phyloP scores from a whole-genome alignment of 2,113 vertebrate species.

The Salminus brasiliensis region DNA sequence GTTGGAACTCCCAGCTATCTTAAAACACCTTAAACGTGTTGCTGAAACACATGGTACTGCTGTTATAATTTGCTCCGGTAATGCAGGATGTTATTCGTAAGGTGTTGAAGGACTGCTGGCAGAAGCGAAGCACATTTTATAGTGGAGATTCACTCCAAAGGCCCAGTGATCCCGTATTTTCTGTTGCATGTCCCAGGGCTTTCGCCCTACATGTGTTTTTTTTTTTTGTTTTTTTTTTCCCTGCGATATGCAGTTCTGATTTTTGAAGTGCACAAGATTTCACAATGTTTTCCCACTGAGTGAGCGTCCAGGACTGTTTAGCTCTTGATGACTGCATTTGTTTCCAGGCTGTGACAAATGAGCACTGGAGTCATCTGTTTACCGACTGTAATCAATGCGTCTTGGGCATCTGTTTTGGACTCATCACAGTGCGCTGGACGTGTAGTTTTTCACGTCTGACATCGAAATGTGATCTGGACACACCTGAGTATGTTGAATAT shows the following conservation, averaged over 20 bases:
- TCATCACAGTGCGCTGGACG: not conserved
- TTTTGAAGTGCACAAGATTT: not conserved
- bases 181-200: not conserved
- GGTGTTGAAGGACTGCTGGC: not conserved
- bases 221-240: not conserved
- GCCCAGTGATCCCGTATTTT: not conserved
- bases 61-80: not conserved
- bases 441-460: not conserved
- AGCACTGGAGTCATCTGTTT: conserved; percentile 28
- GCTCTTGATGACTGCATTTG: conserved; percentile 24
- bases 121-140: not conserved
- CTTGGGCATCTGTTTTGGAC: conserved; percentile 17
- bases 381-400: conserved; percentile 28
- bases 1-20: conserved; percentile 6
- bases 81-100: conserved; percentile 9
- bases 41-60: not conserved
- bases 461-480: not conserved
- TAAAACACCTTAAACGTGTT: conserved; percentile 1
- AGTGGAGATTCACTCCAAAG: not conserved
- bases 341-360: conserved; percentile 28
- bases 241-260: no score
- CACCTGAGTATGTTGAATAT: not conserved
- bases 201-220: not conserved
- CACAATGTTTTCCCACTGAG: conserved; percentile 9
- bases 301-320: not conserved